Evolutionary conservation across 2,797 vertebrate species (phyloP).

Genomic region (Sphenodon punctatus): DNA sequence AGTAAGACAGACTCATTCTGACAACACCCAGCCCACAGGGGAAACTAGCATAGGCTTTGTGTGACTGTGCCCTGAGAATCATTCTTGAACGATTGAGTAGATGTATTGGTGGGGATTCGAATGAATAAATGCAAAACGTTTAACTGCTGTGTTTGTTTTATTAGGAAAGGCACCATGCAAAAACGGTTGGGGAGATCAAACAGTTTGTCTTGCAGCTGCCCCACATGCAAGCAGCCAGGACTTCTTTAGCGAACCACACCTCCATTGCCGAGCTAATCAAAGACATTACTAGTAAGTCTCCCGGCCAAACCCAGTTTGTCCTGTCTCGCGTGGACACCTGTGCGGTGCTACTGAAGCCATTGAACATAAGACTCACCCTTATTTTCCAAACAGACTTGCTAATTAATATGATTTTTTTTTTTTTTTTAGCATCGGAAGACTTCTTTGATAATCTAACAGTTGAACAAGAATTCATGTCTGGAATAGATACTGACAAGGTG

Average conservation of each 20-base stretch:
- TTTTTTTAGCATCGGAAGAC: constrained; percentile 89
- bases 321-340: not conserved
- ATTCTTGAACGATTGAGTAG: not conserved
- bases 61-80: too few relatives aligned
- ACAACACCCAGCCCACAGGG: too few relatives aligned
- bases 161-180: constrained; percentile 95
- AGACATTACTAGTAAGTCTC: constrained; percentile 91
- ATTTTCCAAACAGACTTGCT: not conserved
- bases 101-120: not conserved
- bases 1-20: too few relatives aligned
- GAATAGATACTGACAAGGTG: constrained; percentile 98
- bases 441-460: constrained; percentile 98
- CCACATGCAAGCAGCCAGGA: constrained; percentile 96
- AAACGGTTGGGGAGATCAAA: constrained; percentile 98
- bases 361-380: not conserved
- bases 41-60: too few relatives aligned
- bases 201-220: constrained; percentile 98
- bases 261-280: constrained; percentile 97
- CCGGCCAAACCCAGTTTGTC: not conserved
- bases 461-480: constrained; percentile 99
- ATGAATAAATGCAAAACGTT: not conserved
- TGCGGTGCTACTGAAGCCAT: not conserved
- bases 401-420: constrained; percentile 28
- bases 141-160: not conserved
- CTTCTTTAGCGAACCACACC: constrained; percentile 96